Base-by-base conservation (phyloP, 1,140 invertebrate species). In the Drosophila bifasciata region DNA sequence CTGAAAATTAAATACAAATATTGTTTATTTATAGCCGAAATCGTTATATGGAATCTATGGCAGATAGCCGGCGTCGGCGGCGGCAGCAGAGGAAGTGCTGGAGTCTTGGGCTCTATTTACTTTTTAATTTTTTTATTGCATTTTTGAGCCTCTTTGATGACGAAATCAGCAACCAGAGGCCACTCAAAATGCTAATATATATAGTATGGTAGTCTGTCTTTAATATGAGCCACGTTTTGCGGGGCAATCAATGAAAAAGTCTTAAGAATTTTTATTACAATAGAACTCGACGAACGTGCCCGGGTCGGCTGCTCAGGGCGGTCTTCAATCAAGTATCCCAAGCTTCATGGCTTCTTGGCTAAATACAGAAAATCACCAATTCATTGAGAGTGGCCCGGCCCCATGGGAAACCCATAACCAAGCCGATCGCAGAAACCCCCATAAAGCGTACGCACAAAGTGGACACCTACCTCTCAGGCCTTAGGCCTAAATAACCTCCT, bases 391-490 rank as follows among this genome's bases (percentile, higher is more conserved):
- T n/a, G n/a, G n/a, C n/a, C n/a, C n/a, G n/a, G n/a, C n/a, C n/a
- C n/a, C n/a, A n/a, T n/a, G n/a, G n/a, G n/a, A n/a, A n/a, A n/a
- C n/a, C n/a, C n/a, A n/a, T n/a, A n/a, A n/a, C n/a, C n/a, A n/a
- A n/a, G n/a, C n/a, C n/a, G n/a, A n/a, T n/a, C n/a, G n/a, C n/a
- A n/a, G n/a, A n/a, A n/a, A n/a, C n/a, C n/a, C n/a, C 40, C 59
- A 73, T 73, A 73, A 73, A 73, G 70, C 69, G 69, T 70, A 43
- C 69, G 69, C 60, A 43, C 67, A 36, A 36, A 13, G 32, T 11
- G 11, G n/a, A n/a, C 32, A 11, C 3, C 11, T 36, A 1, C 28
- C 8, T 9, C 8, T 4, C 32, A 36, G 11, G 13, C 32, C 11
- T 13, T 13, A 0, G 32, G 40, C 13, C 39, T 63, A 49, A 36